A percentile compares a stretch with the other conserved stretches of the same genome.
Evolutionary conservation across 2,113 vertebrate genomes (phyloP).

Genomic region (Potamarius usumacintae): DNA sequence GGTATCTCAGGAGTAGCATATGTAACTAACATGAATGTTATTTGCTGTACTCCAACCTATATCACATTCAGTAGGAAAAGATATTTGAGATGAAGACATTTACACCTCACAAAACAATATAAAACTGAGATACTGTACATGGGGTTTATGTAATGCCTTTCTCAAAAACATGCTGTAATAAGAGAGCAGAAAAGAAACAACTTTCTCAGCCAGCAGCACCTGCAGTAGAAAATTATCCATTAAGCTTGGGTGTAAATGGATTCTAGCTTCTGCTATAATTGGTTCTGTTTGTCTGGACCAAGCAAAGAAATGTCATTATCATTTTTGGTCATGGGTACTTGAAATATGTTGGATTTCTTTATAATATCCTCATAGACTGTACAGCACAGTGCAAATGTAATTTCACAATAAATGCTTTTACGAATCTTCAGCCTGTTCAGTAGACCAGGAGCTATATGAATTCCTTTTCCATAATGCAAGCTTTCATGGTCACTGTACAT

Average conservation of each 20-base stretch:
- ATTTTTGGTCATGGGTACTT: slow-evolving; percentile 50
- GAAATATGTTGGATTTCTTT: slow-evolving; percentile 60
- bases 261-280: slow-evolving; percentile 51
- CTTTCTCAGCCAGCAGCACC: slow-evolving; percentile 45
- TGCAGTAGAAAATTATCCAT: slow-evolving; percentile 59
- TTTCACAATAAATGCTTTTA: slow-evolving; percentile 57
- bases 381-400: slow-evolving; percentile 51
- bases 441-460: not conserved
- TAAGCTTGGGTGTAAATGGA: slow-evolving; percentile 55
- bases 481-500: not conserved
- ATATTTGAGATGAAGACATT: not conserved
- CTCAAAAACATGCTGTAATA: slow-evolving; percentile 3
- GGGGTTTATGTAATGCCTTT: not conserved
- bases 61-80: not conserved
- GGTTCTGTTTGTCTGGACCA: slow-evolving; percentile 51
- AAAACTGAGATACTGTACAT: not conserved
- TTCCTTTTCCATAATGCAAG: not conserved
- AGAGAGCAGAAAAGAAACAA: slow-evolving; percentile 29
- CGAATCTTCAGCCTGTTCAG: slow-evolving; percentile 19
- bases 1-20: too few species aligned
- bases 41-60: not conserved
- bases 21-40: not conserved
- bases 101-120: not conserved
- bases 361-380: slow-evolving; percentile 45
- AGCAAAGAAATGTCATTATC: slow-evolving; percentile 62